These are phyloP conservation scores for pig (Sus scrofa) DNA, from an alignment of 2,113 vertebrate species.

Conservation along the genomic window DNA sequence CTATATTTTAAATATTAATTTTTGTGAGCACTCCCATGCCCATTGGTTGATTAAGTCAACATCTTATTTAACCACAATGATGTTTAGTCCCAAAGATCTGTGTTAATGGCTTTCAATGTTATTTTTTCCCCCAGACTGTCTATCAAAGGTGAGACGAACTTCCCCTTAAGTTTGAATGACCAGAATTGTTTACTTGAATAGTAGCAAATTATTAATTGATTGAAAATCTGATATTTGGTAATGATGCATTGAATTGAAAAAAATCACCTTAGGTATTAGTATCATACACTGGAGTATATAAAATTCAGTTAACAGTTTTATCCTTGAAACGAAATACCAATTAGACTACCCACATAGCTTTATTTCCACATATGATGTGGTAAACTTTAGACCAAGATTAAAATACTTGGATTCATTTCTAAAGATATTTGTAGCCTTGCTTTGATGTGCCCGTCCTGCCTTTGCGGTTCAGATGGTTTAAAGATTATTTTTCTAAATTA, in stretches of 20 bases:
- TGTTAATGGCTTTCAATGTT: conserved; percentile 30
- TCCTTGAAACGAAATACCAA: conserved; percentile 36
- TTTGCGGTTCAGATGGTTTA: conserved; percentile 5
- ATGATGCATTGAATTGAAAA: conserved; percentile 45
- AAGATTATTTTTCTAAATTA: conserved; percentile 11
- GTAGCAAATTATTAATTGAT: conserved; percentile 32
- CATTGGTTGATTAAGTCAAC: conserved; percentile 23
- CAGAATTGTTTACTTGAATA: conserved; percentile 30
- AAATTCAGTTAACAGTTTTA: background rate
- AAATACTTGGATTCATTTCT: background rate
- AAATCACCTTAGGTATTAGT: conserved; percentile 23
- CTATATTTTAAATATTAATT: conserved; percentile 50
- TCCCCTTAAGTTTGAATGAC: conserved; percentile 17
- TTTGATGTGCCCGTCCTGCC: background rate
- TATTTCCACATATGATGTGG: conserved; percentile 4
- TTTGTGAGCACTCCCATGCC: background rate
- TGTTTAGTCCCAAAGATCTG: conserved; percentile 12
- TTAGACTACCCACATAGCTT: background rate
- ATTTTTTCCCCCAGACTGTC: background rate
- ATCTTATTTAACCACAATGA: background rate
- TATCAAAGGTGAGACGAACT: background rate
- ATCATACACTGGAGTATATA: background rate
- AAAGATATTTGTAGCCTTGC: background rate
- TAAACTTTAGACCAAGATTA: conserved; percentile 23
- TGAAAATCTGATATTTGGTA: conserved; percentile 50